Evolutionary conservation across 2,113 vertebrate species (phyloP).

Genomic region (Indicator maculatus): DNA sequence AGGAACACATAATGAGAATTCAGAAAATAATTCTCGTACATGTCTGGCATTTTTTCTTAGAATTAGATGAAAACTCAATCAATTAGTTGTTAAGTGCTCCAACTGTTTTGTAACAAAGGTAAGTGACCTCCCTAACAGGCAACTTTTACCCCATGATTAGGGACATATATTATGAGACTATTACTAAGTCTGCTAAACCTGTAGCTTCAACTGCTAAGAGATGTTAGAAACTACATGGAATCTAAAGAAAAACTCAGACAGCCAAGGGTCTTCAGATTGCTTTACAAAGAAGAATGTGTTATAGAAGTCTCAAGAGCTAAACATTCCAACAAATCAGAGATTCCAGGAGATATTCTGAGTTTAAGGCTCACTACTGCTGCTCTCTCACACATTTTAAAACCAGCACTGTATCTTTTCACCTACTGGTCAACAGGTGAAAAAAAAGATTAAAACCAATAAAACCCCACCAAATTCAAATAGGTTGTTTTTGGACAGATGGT

Average conservation of each 20-base stretch:
- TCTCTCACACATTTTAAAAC: neutral
- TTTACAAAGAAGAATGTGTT: neutral
- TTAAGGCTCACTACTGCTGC: neutral
- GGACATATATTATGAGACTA: accelerated
- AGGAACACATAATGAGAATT: neutral
- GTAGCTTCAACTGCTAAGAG: neutral
- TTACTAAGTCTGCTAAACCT: neutral
- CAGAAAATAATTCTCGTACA: neutral
- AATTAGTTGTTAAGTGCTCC: neutral
- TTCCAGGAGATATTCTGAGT: neutral
- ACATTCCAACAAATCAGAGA: neutral
- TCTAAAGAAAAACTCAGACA: neutral
- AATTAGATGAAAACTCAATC: neutral
- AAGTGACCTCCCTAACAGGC: neutral
- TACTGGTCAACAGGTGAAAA: neutral
- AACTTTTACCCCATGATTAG: neutral
- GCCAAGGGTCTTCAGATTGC: neutral
- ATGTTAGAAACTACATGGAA: accelerated
- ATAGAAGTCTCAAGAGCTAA: neutral
- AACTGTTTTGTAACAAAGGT: neutral
- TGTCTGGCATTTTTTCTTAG: neutral
- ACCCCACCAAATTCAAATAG: neutral
- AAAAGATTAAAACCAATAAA: too few relatives aligned
- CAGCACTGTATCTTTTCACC: neutral
- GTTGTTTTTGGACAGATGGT: neutral